Conservation (phyloP, 2,888 invertebrate genomes). For the Isoperla grammatica region DNA sequence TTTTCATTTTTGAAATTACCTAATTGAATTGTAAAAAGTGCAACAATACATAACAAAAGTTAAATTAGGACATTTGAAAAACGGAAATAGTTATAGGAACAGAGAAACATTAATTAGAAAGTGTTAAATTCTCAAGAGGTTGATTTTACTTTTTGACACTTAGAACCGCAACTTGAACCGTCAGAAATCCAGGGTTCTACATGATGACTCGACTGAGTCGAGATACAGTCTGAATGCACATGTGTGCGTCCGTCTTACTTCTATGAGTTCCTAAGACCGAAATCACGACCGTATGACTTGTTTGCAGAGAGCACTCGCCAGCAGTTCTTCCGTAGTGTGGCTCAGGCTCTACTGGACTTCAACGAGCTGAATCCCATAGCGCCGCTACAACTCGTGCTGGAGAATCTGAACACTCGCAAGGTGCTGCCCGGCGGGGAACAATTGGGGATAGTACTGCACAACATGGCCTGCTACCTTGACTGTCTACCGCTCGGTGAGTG, state of each 20-base stretch:
- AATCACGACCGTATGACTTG: too few species aligned
- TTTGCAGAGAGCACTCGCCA: slow-evolving; percentile 61
- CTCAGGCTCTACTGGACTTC: slow-evolving; percentile 90
- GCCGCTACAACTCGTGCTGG: slow-evolving; percentile 84
- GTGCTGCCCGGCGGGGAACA: slow-evolving; percentile 48
- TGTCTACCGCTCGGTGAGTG: slow-evolving; percentile 59
- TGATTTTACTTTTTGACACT: too few species aligned
- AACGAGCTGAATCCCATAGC: slow-evolving; percentile 92
- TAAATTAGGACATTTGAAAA: too few species aligned
- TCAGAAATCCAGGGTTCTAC: too few species aligned
- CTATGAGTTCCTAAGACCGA: too few species aligned
- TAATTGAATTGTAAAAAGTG: too few species aligned
- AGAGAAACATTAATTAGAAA: neutral
- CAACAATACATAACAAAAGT: too few species aligned
- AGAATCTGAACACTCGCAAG: slow-evolving; percentile 57
- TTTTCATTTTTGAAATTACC: neutral
- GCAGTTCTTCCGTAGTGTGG: slow-evolving; percentile 91
- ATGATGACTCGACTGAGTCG: too few species aligned
- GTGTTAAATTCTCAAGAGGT: slow-evolving; percentile 23
- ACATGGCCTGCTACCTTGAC: slow-evolving; percentile 90
- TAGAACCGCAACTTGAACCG: too few species aligned
- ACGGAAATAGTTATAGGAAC: too few species aligned
- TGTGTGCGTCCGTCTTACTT: too few species aligned
- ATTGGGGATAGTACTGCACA: slow-evolving; percentile 75
- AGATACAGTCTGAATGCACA: too few species aligned